A percentile compares a stretch with the other conserved stretches of the same genome.
Conservation (phyloP, 2,113 vertebrate genomes). For the Ranitomeya variabilis region DNA sequence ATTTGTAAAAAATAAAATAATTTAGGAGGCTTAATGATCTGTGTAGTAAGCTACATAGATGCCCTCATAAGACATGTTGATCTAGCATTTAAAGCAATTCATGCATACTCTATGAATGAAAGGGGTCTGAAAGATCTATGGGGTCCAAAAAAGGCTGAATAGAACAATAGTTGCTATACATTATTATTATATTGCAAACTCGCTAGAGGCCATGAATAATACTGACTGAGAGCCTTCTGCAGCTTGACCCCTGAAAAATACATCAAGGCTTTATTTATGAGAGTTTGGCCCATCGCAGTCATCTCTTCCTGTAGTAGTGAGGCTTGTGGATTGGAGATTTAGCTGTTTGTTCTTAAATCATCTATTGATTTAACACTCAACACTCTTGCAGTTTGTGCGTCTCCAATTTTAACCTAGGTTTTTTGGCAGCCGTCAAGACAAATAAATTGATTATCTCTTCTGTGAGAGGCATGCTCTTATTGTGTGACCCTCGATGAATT, state of each 20-base stretch:
- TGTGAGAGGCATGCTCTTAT: background rate
- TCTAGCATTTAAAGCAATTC: background rate
- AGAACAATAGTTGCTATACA: background rate
- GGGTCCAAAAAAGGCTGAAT: background rate
- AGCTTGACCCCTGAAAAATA: background rate
- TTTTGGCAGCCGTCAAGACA: constrained; percentile 29
- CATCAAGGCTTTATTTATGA: background rate
- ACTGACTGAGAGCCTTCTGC: background rate
- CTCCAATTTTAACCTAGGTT: constrained; percentile 33
- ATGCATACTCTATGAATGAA: background rate
- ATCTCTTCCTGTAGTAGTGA: background rate
- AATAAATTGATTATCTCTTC: constrained; percentile 43
- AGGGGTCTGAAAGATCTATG: background rate
- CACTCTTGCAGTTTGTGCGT: constrained; percentile 4
- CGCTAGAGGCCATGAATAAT: background rate
- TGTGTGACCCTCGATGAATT: constrained; percentile 28
- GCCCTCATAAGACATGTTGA: background rate
- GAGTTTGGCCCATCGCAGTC: background rate
- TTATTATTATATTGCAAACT: too few species aligned
- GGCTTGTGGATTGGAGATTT: constrained; percentile 4
- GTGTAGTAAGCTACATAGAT: background rate
- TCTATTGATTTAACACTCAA: constrained; percentile 43
- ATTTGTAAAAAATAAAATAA: background rate
- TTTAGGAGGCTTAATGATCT: background rate
- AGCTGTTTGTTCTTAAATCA: constrained; percentile 32